Conservation (phyloP, 1,140 invertebrate genomes). For the Trinorchestia longiramus region DNA sequence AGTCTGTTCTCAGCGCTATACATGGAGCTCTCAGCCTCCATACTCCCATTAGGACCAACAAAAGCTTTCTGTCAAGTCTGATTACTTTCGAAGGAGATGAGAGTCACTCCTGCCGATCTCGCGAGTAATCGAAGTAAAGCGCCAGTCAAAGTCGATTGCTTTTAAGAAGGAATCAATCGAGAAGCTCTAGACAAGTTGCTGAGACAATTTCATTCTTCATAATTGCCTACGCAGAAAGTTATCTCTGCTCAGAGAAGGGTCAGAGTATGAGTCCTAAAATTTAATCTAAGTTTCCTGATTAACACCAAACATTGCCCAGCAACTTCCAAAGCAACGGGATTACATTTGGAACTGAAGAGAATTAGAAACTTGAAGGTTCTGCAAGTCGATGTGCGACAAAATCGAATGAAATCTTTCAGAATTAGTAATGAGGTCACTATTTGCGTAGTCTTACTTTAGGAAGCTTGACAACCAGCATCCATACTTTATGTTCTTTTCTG, state of each 20-base stretch:
- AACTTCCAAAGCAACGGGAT: slow-evolving; percentile 25
- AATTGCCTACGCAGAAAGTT: slow-evolving; percentile 43
- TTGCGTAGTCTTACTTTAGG: not conserved
- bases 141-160: slow-evolving; percentile 37
- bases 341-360: not conserved
- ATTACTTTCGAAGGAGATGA: slow-evolving; percentile 54
- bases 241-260: slow-evolving; percentile 37
- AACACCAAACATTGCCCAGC: slow-evolving; percentile 33
- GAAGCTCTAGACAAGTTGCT: slow-evolving; percentile 20
- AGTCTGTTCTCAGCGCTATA: slow-evolving; percentile 22
- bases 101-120: slow-evolving; percentile 44
- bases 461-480: not conserved
- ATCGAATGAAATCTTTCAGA: not conserved
- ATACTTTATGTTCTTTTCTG: not conserved
- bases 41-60: slow-evolving; percentile 52
- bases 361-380: slow-evolving; percentile 6
- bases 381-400: not conserved
- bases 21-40: slow-evolving; percentile 43
- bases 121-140: slow-evolving; percentile 43
- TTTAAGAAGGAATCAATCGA: slow-evolving; percentile 45
- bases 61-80: slow-evolving; percentile 54
- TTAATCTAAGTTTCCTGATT: slow-evolving; percentile 47
- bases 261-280: slow-evolving; percentile 25
- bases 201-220: slow-evolving; percentile 47
- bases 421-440: not conserved